Conservation (phyloP, 2,797 vertebrate species). For the Anguilla obscura region DNA sequence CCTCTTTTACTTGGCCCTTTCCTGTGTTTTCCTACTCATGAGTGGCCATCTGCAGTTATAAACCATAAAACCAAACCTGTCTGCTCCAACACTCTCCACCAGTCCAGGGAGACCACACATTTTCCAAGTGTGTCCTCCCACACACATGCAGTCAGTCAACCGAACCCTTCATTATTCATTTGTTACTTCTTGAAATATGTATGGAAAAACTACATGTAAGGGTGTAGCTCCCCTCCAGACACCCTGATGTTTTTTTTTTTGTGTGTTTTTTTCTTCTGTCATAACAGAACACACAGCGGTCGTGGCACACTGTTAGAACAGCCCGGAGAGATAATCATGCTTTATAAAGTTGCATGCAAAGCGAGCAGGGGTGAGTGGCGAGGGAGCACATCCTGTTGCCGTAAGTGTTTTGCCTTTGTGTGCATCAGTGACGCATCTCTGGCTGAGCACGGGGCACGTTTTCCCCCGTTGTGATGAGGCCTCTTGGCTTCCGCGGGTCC, state of each 20-base stretch:
- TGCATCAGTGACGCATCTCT: not conserved
- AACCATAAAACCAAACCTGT: too few relatives aligned
- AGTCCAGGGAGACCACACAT: too few relatives aligned
- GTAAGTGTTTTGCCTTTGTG: not conserved
- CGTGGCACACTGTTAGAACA: not conserved
- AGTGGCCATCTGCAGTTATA: too few relatives aligned
- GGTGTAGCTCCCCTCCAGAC: not conserved
- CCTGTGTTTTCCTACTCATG: too few relatives aligned
- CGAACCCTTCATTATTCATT: not conserved
- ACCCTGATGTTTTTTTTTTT: not conserved
- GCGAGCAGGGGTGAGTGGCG: not conserved
- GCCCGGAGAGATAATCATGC: not conserved
- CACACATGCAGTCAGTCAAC: not conserved
- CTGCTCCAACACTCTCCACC: too few relatives aligned
- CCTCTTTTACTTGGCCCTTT: too few relatives aligned
- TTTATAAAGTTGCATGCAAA: not conserved
- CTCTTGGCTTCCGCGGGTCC: not conserved
- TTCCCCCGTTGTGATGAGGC: not conserved
- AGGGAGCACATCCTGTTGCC: not conserved
- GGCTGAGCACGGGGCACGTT: not conserved
- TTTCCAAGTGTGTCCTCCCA: not conserved
- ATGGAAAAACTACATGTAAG: not conserved
- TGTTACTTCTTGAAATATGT: not conserved
- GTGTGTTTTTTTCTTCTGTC: not conserved
- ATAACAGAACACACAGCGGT: not conserved